Evolutionary conservation across 2,797 vertebrate genomes (phyloP).

Genomic region (Ciconia nigra): DNA sequence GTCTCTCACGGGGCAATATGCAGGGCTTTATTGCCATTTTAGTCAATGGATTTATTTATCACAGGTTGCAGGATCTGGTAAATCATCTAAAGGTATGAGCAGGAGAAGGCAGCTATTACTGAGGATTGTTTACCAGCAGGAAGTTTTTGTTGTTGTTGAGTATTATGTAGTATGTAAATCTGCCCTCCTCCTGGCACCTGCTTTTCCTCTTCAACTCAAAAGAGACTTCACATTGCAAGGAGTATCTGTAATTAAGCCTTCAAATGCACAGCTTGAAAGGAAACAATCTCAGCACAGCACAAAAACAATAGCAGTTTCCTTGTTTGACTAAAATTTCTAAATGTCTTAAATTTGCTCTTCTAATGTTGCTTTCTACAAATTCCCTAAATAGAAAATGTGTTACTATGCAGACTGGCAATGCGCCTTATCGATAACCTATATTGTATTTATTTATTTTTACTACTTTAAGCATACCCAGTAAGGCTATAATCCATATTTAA

Average conservation of each 20-base stretch:
- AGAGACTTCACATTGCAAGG: neutral
- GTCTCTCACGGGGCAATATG: neutral
- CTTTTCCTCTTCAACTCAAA: neutral
- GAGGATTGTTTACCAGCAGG: neutral
- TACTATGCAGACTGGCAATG: neutral
- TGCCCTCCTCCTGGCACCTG: neutral
- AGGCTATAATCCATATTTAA: neutral
- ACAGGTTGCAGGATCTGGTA: neutral
- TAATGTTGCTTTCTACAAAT: neutral
- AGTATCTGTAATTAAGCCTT: neutral
- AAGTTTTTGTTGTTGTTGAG: neutral
- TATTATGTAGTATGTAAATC: neutral
- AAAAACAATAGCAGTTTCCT: neutral
- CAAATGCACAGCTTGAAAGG: slow-evolving; percentile 9
- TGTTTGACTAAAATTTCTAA: neutral
- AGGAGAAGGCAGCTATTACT: neutral
- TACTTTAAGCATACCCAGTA: neutral
- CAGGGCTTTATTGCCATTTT: neutral
- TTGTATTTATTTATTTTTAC: neutral
- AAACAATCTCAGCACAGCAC: neutral
- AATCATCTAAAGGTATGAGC: neutral
- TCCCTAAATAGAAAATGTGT: neutral
- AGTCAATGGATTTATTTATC: neutral
- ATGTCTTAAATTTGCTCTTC: neutral
- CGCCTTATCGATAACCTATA: neutral